These are phyloP conservation scores for Lepidochitona cinerea DNA, from an alignment of 2,888 invertebrate species.

Conservation along the genomic window DNA sequence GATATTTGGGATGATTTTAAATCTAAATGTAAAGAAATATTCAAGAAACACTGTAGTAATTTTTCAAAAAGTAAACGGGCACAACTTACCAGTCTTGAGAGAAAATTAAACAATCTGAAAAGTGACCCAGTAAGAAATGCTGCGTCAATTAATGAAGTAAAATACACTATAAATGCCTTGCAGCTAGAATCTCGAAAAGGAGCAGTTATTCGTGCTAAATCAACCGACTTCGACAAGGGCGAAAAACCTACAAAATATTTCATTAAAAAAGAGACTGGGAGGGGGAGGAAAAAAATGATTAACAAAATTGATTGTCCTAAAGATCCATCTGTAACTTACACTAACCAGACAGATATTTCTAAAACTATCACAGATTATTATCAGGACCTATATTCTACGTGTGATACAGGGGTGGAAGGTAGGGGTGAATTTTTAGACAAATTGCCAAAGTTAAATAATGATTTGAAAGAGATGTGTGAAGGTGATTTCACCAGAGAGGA, in stretches of 20 bases:
- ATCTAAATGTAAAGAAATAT: background rate
- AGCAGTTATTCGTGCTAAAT: background rate
- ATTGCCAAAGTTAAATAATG: too few relatives aligned
- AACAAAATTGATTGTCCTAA: background rate
- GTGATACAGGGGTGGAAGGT: too few relatives aligned
- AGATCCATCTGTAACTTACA: background rate
- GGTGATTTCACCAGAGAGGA: too few relatives aligned
- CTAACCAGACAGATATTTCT: background rate
- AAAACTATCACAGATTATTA: background rate
- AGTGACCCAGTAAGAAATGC: background rate
- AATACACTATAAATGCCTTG: background rate
- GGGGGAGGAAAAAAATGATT: background rate
- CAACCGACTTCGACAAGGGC: background rate
- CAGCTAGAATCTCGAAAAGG: too few relatives aligned
- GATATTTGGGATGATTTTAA: background rate
- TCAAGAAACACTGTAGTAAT: background rate
- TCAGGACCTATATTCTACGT: background rate
- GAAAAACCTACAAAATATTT: conserved; percentile 2
- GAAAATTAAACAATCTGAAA: background rate
- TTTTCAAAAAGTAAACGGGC: background rate
- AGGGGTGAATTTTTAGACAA: too few relatives aligned
- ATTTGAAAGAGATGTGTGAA: too few relatives aligned
- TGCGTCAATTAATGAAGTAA: background rate
- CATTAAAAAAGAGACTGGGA: background rate
- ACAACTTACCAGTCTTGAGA: background rate